Base-by-base conservation (phyloP, 1,140 invertebrate species). In the Eupristina koningsbergeri region DNA sequence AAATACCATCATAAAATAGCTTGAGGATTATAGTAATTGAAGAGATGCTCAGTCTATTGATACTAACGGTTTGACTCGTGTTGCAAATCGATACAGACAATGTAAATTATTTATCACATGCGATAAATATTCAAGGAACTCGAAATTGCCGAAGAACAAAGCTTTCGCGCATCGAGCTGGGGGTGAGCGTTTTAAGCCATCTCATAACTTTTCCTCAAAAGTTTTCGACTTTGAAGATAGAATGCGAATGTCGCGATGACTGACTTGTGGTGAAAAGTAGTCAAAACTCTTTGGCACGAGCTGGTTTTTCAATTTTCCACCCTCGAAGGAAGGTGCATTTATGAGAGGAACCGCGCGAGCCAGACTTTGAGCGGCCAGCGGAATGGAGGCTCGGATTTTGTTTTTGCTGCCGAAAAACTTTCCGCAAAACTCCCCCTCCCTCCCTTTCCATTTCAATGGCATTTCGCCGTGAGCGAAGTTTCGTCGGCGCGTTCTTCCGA, bases 401-500 rank as follows among this genome's bases (percentile, higher is more conserved):
- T 80, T 80, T 80, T 80, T 80, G 78, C 78, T 41, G 58, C 61
- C 69, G 19, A 3, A 47, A 71, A 80, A 80, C 79, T 80, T 80
- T 80, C 47, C 29, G 47, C 64, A 39, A 58, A 80, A 80, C 82
- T 77, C 75, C 15, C 29, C 22, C 19, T 36, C 39, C 11, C 36
- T 7, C 39, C 79, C 67, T 64, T 58, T 34, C 50, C 58, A 34
- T 79, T 73, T 75, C 61, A 67, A 19, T 71, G 61, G n/a, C 71
- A 74, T 50, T 50, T 39, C 69, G 67, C 73, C 69, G 58, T 61
- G 50, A 74, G 67, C 50, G 15, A 73, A 73, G 22, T 61, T 81
- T 74, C 50, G n/a, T 50, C 47, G 36, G 61, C 17, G 50, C 45
- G 39, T 19, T 58, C 34, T 71, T 58, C 11, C 29, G 22, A 47